phyloP scores from a whole-genome alignment of 2,113 vertebrate genomes.

The Leptodactylus fuscus region DNA sequence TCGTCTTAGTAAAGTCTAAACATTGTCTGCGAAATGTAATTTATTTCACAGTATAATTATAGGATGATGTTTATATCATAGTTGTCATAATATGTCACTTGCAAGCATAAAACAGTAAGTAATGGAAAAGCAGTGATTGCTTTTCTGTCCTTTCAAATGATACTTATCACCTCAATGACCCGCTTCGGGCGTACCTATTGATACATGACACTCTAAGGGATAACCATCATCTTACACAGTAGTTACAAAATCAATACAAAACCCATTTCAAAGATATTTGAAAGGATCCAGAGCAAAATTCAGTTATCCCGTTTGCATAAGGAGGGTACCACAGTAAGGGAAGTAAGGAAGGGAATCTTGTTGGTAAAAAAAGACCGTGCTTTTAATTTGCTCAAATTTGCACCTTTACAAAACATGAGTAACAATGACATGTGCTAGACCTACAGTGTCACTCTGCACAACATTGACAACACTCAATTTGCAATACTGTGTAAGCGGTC shows the following conservation, averaged over 20 bases:
- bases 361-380: conserved; percentile 91
- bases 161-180: conserved; percentile 99
- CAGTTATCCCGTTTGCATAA: conserved; percentile 99
- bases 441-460: too few species aligned
- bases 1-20: conserved; percentile 70
- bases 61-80: conserved; percentile 98
- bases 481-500: too few species aligned
- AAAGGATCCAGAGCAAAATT: conserved; percentile 91
- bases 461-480: too few species aligned
- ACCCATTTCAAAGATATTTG: conserved; percentile 99
- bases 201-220: conserved; percentile 98
- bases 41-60: conserved; percentile 99
- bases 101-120: conserved; percentile 97
- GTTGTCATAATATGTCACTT: conserved; percentile 96
- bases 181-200: conserved; percentile 95
- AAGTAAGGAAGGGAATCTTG: conserved; percentile 89
- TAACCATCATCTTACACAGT: conserved; percentile 99
- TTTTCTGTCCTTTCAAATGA: conserved; percentile 99
- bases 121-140: conserved; percentile 99
- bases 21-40: conserved; percentile 80
- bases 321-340: conserved; percentile 88
- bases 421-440: too few species aligned
- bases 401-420: too few species aligned
- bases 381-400: conserved; percentile 78
- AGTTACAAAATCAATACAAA: conserved; percentile 99